These are phyloP conservation scores for Eubucco bourcierii DNA, from an alignment of 2,113 vertebrate genomes.

Conservation along the genomic window DNA sequence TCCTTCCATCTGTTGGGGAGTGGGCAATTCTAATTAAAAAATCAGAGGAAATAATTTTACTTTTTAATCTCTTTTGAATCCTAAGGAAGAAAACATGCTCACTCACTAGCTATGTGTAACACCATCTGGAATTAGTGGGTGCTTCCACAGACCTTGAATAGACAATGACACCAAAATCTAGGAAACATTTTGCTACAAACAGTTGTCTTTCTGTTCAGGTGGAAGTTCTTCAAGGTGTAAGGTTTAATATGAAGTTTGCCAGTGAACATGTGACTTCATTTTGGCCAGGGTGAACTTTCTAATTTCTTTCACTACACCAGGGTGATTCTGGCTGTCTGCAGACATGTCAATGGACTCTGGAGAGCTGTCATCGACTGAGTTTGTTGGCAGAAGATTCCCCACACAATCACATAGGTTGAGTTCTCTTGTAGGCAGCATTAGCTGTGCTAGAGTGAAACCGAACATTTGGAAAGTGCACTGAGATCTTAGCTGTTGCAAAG, in stretches of 20 bases:
- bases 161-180: background rate
- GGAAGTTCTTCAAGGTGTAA: background rate
- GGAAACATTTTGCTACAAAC: background rate
- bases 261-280: background rate
- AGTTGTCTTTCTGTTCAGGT: background rate
- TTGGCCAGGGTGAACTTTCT: background rate
- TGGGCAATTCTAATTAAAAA: conserved; percentile 67
- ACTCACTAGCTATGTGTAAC: background rate
- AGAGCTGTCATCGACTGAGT: background rate
- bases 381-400: background rate
- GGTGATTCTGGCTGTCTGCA: background rate
- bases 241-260: background rate
- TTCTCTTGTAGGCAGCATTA: background rate
- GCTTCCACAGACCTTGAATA: background rate
- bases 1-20: conserved; percentile 65
- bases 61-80: conserved; percentile 4
- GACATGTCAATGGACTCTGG: fast-evolving
- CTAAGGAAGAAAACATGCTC: background rate
- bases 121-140: background rate
- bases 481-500: background rate
- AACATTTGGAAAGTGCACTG: background rate
- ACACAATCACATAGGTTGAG: fast-evolving
- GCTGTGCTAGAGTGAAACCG: background rate
- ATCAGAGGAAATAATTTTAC: conserved; percentile 42
- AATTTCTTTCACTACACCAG: background rate